Percentiles rank a stretch among this genome's conserved stretches.
Evolutionary conservation across 2,113 vertebrate genomes (phyloP).

Genomic region (Peromyscus polionotus): DNA sequence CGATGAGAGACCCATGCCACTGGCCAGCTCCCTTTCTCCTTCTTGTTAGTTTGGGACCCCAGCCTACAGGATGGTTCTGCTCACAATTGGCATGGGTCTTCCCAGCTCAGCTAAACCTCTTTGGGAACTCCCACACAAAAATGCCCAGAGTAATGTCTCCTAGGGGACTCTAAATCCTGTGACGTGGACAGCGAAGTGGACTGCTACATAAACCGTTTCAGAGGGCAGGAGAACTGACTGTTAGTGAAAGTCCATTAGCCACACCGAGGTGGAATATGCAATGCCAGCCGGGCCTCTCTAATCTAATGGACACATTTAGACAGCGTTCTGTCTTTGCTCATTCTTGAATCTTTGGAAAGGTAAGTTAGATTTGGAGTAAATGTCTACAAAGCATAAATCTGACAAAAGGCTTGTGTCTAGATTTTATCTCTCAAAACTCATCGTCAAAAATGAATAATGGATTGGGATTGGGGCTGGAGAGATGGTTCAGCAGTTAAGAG

Average conservation of each 20-base stretch:
- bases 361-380: neutral
- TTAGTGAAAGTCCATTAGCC: neutral
- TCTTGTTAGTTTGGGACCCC: neutral
- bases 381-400: neutral
- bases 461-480: neutral
- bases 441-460: neutral
- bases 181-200: neutral
- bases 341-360: neutral
- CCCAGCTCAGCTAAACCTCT: neutral
- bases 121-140: neutral
- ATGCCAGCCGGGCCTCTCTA: neutral
- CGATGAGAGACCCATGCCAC: neutral
- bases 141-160: neutral
- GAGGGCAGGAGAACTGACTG: neutral
- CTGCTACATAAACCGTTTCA: neutral
- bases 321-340: neutral
- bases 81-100: neutral
- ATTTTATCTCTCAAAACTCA: neutral
- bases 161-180: neutral
- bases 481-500: neutral
- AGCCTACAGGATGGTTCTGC: neutral
- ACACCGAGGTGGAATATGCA: no score
- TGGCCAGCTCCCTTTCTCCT: neutral
- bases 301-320: neutral
- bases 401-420: neutral